Conservation (phyloP, 2,113 vertebrate species). For the Malurus alboscapulatus region DNA sequence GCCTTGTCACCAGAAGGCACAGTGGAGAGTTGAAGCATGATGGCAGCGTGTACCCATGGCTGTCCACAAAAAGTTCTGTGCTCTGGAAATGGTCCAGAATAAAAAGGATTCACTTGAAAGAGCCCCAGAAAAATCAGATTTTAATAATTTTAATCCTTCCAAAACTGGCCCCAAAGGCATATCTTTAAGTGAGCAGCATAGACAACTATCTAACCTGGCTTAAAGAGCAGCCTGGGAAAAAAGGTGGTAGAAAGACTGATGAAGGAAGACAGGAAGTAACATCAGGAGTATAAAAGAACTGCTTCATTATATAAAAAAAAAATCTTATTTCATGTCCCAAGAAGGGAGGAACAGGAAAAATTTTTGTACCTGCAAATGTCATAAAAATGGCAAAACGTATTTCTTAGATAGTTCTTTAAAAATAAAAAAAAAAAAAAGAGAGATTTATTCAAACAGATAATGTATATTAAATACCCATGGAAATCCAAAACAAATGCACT, state of each 20-base stretch:
- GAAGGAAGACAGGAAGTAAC: background rate
- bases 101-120: background rate
- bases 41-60: background rate
- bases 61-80: background rate
- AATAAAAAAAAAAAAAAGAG: background rate
- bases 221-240: background rate
- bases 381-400: background rate
- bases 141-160: background rate
- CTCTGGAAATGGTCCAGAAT: background rate
- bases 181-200: background rate
- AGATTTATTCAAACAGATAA: conserved; percentile 43
- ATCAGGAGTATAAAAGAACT: background rate
- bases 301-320: background rate
- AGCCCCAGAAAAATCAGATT: background rate
- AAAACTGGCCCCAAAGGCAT: background rate
- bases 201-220: background rate
- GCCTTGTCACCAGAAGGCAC: background rate
- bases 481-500: conserved; percentile 68
- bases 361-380: background rate
- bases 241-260: background rate
- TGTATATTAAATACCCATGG: conserved; percentile 38
- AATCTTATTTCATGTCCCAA: background rate
- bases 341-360: background rate
- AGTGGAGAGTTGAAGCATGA: rapidly evolving
- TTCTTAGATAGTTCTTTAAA: background rate